Percentiles rank a stretch among this genome's conserved stretches.
Evolutionary conservation across 92 coral and sea anemone species (phyloP).

Genomic region (Hydrozoanthus gracilis): DNA sequence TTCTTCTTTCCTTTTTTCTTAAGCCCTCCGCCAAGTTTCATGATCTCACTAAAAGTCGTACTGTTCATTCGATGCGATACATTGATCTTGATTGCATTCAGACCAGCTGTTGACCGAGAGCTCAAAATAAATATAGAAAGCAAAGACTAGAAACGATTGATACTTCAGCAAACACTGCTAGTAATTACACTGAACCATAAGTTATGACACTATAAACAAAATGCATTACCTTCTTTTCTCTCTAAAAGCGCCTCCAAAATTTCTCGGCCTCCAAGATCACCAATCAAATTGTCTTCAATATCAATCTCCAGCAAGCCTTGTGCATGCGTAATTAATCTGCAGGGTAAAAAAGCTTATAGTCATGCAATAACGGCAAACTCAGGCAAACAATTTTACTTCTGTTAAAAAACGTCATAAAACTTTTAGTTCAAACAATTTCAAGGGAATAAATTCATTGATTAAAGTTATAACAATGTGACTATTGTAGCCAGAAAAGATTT

Average conservation of each 20-base stretch:
- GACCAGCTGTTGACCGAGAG: slow-evolving; percentile 66
- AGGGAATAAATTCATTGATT: too few relatives aligned
- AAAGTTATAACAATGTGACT: too few relatives aligned
- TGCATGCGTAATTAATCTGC: slow-evolving; percentile 89
- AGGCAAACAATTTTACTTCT: too few relatives aligned
- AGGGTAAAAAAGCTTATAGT: background rate
- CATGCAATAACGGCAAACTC: too few relatives aligned
- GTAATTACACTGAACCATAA: too few relatives aligned
- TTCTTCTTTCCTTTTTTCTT: slow-evolving; percentile 90
- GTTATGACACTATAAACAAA: too few relatives aligned
- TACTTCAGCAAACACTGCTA: too few relatives aligned
- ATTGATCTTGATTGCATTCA: slow-evolving; percentile 76
- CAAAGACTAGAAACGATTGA: too few relatives aligned
- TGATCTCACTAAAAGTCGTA: slow-evolving; percentile 81
- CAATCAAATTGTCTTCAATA: slow-evolving; percentile 93
- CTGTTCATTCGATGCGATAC: slow-evolving; percentile 91
- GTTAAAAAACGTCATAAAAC: too few relatives aligned
- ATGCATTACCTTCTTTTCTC: slow-evolving; percentile 85
- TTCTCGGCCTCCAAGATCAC: slow-evolving; percentile 98
- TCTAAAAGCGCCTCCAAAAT: slow-evolving; percentile 90
- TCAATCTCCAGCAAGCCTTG: slow-evolving; percentile 91
- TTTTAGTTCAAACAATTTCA: too few relatives aligned
- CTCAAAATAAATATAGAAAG: background rate
- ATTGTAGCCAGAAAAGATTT: too few relatives aligned
- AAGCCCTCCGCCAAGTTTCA: slow-evolving; percentile 93